Percentiles rank a stretch among this genome's conserved stretches.
Conservation (phyloP, 2,113 vertebrate species). For the Alligator mississippiensis region DNA sequence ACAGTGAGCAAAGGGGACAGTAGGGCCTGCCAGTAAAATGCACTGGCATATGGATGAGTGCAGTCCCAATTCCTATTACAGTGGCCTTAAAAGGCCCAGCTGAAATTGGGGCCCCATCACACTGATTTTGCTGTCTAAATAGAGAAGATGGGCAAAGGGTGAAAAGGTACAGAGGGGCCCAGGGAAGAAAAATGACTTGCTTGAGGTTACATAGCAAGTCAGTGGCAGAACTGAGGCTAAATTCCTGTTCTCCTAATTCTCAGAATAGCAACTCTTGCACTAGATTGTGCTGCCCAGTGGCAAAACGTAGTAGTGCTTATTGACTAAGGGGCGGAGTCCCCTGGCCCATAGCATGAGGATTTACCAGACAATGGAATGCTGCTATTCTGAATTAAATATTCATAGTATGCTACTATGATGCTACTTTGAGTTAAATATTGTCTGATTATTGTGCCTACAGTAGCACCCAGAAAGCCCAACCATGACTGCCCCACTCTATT, state of each 20-base stretch:
- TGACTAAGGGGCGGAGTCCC: background rate
- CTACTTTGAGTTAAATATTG: background rate
- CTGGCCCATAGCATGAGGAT: too few relatives aligned
- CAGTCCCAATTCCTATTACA: too few relatives aligned
- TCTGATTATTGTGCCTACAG: background rate
- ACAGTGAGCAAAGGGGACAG: background rate
- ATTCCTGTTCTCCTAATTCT: background rate
- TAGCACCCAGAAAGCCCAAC: background rate
- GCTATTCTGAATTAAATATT: background rate
- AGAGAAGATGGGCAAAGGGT: background rate
- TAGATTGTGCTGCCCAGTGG: too few relatives aligned
- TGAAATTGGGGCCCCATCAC: too few relatives aligned
- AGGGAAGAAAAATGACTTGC: background rate
- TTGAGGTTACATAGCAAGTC: background rate
- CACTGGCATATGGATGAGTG: background rate
- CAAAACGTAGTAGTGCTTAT: too few relatives aligned
- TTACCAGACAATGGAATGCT: background rate
- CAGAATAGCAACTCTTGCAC: background rate
- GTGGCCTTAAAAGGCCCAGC: too few relatives aligned
- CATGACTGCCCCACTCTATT: background rate
- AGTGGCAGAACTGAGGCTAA: background rate
- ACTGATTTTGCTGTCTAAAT: too few relatives aligned
- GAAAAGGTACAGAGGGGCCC: rapidly evolving
- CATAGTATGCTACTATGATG: too few relatives aligned
- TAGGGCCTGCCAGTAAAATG: background rate